Evolutionary conservation across 1,140 invertebrate species (phyloP).

Genomic region (Orussus abietinus): DNA sequence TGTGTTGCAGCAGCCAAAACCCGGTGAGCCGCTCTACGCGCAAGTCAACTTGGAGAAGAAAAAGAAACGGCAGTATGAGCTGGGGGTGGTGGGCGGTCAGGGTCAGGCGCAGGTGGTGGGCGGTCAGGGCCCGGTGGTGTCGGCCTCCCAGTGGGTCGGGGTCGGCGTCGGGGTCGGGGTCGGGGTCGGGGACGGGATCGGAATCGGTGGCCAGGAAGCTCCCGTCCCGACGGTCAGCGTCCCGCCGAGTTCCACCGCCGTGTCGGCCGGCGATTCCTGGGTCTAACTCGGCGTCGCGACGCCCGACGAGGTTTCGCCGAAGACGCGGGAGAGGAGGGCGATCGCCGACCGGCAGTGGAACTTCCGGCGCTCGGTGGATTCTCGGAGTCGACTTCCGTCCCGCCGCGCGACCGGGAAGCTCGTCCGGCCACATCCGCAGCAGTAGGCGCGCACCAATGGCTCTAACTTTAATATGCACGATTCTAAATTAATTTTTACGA

Average conservation of each 20-base stretch:
- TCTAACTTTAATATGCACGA: constrained; percentile 41
- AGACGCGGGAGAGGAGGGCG: too few species aligned
- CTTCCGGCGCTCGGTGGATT: too few species aligned
- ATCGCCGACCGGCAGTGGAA: too few species aligned
- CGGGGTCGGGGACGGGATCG: too few species aligned
- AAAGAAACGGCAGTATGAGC: constrained; percentile 62
- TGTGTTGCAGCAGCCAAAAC: constrained; percentile 59
- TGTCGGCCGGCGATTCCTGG: constrained; percentile 58
- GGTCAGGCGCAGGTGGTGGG: too few species aligned
- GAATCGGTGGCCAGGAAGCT: constrained; percentile 38
- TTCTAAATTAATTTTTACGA: constrained; percentile 34
- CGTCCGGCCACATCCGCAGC: constrained; percentile 35
- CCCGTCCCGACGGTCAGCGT: constrained; percentile 41
- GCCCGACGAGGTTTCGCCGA: constrained; percentile 4
- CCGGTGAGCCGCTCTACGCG: constrained; percentile 72
- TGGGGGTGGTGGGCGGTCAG: constrained; percentile 50
- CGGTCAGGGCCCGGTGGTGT: constrained; percentile 37
- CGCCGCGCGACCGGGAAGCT: too few species aligned
- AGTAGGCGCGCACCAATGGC: constrained; percentile 40
- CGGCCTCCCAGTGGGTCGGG: constrained; percentile 37
- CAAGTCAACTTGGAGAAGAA: constrained; percentile 79
- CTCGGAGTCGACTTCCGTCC: too few species aligned
- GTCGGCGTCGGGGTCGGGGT: constrained; percentile 42
- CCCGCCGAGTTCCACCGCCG: constrained; percentile 43
- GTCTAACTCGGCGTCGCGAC: constrained; percentile 43